Base-by-base conservation (phyloP, 2,113 vertebrate genomes). In the Toxostoma redivivum region DNA sequence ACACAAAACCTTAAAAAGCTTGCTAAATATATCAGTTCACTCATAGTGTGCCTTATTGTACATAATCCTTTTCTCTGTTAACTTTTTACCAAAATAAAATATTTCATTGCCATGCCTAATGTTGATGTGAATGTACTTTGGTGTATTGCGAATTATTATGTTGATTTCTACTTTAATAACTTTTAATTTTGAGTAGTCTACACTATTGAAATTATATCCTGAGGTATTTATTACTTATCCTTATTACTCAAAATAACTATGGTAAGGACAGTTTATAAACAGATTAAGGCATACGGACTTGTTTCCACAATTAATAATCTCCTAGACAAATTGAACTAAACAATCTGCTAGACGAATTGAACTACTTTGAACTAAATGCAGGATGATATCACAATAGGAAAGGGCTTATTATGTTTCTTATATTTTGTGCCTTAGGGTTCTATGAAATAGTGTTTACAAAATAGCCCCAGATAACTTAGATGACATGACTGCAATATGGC, bases 241-340 rank as follows among this genome's bases (percentile, higher is more conserved):
- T 80, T 40, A 40, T 62, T 93, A 57, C 6, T 81, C 62, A 84
- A 82, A 64, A 58, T 62, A 83, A 65, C 47, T 78, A 33, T 51
- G 22, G 20, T 95, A 90, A 89, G 54, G 66, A 90, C 31, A 94
- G 35, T 79, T 96, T 94, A 94, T 77, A 83, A 67, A 92, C 50
- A 93, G 31, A 12, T 81, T 86, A 87, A 21, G 20, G 53, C 64
- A 78, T 14, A 72, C 35, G 23, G 4, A 48, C 42, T 92, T 85
- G 28, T 92, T 80, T 73, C 69, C 23, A 37, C 35, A 61, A 81
- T 61, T 78, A 76, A 84, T 42, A 88, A 51, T 35, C 40, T 66
- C 65, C 66, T 87, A 88, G 73, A 78, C 18, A 73, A 72, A 56
- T 42, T 54, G 18, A 72, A 44, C 9, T 21, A 56, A 72, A 81